Base-by-base conservation (phyloP, 2,888 invertebrate genomes). In the Pseudeuparius sepicola region DNA sequence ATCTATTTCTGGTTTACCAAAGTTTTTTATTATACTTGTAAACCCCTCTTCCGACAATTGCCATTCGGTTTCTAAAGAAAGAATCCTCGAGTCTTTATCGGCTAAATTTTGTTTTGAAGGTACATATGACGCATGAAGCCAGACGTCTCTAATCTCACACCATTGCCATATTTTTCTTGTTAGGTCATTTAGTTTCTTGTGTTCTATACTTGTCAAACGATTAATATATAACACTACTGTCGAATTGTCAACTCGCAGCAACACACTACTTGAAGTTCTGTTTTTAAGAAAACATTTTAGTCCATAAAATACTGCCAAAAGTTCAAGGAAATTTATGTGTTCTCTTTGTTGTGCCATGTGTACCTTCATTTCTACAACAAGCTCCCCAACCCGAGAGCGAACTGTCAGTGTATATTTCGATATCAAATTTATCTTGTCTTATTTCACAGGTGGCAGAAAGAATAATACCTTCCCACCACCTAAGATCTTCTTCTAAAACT, bases 391-490 rank as follows among this genome's bases (percentile, higher is more conserved):
- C 15, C 3, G 29, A 18, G 17, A 11, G 4, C 20, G 29, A 29
- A 5, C 18, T 10, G 20, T 29, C 29, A 4, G 15, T 11, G 12
- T 29, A 29, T 4, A 29, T 29, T 29, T 29, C 29, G 11, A 16
- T 14, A 15, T 14, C 7, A n/a, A 15, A 29, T 4, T 7, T 7
- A 4, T 29, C 16, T 16, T 29, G n/a, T 4, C 12, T 29, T 5
- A 29, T 29, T 15, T 15, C n/a, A 29, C n/a, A n/a, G n/a, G n/a
- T n/a, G n/a, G n/a, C n/a, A 13, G 17, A 14, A 2, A 25, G 12
- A 12, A 47, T 38, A 6, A 15, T 37, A 6, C 14, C 11, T 9
- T 24, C 18, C 46, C 44, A 49, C 46, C 45, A 48, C 11, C 29
- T 31, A 10, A 48, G 28, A 11, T 48, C 48, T n/a, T 15, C 14